A percentile compares a stretch with the other conserved stretches of the same genome.
Evolutionary conservation across 2,888 invertebrate genomes (phyloP).

Genomic region (Lathronympha strigana): DNA sequence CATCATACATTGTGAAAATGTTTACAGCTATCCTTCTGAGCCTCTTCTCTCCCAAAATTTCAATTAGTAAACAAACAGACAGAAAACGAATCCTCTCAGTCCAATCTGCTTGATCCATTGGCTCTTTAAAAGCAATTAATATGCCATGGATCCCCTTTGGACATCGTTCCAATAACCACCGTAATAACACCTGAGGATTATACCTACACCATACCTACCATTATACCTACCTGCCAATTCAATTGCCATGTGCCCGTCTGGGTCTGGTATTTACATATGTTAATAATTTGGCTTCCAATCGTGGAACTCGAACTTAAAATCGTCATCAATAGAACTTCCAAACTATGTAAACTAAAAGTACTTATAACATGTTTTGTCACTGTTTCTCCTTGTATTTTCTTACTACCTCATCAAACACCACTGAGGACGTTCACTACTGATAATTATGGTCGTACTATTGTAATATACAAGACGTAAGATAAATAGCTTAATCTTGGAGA

Average conservation of each 20-base stretch:
- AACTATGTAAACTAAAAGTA: too few species aligned
- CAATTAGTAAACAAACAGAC: constrained; percentile 53
- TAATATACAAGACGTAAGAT: too few species aligned
- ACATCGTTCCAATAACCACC: constrained; percentile 45
- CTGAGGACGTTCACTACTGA: too few species aligned
- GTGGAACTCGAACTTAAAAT: neutral
- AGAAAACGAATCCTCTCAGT: constrained; percentile 49
- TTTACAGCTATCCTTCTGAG: too few species aligned
- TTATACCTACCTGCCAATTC: neutral
- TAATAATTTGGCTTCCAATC: neutral
- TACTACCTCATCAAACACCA: too few species aligned
- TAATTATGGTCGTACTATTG: too few species aligned
- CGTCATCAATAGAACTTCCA: too few species aligned
- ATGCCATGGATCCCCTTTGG: constrained; percentile 65
- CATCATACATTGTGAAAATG: too few species aligned
- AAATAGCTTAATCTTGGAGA: too few species aligned
- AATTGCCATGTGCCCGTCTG: neutral
- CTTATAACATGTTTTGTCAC: too few species aligned
- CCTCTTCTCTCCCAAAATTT: constrained; percentile 47
- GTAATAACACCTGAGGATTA: constrained; percentile 13
- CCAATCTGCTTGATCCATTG: constrained; percentile 72
- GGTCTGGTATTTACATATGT: neutral
- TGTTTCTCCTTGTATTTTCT: too few species aligned
- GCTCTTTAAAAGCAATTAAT: constrained; percentile 77
- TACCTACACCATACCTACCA: neutral